Base-by-base conservation (phyloP, 2,797 vertebrate genomes). In the Columba guinea region DNA sequence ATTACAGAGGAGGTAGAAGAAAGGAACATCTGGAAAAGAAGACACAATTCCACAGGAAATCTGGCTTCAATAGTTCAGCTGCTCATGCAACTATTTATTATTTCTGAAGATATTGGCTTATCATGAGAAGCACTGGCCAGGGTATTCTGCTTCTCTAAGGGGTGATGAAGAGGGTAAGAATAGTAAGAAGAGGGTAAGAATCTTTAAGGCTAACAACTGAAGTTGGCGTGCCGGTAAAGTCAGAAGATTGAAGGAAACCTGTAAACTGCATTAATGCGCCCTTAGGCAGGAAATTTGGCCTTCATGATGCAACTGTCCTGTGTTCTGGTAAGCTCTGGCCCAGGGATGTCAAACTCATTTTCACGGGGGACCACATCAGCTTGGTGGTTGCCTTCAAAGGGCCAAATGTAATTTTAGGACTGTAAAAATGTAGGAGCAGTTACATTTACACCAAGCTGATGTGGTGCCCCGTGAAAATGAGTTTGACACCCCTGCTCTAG, bases 11-110 rank as follows among this genome's bases (percentile, higher is more conserved):
- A 93, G 68, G 67, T 46, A 90, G 74, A 90, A 92, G 74, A 93
- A 93, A 84, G 35, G 55, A 95, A 96, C 93, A 95, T 96, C 93
- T 97, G 94, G 95, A 94, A 96, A 94, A 95, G 74, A 95, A 35
- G 86, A 95, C 92, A 95, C 3, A 7, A 80, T 95, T 95, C 78
- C 78, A 87, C 86, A 87, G 90, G 95, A 96, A 97, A 95, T 94
- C 88, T 95, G 95, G 64, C 84, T 92, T 89, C 88, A 80, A 87
- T 64, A 90, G 39, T 37, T 93, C 39, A 5, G 81, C 77, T 77
- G 56, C 52, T 95, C 84, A 76, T 94, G 86, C 86, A 95, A 79
- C 86, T 92, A 87, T 69, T 93, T 93, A 86, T 87, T 96, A 60
- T 87, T 97, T 95, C 67, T 93, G 70, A 44, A 95, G 88, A 89